A percentile compares a stretch with the other conserved stretches of the same genome.
Conservation (phyloP, 2,113 vertebrate genomes). For the Ailuropoda melanoleuca region DNA sequence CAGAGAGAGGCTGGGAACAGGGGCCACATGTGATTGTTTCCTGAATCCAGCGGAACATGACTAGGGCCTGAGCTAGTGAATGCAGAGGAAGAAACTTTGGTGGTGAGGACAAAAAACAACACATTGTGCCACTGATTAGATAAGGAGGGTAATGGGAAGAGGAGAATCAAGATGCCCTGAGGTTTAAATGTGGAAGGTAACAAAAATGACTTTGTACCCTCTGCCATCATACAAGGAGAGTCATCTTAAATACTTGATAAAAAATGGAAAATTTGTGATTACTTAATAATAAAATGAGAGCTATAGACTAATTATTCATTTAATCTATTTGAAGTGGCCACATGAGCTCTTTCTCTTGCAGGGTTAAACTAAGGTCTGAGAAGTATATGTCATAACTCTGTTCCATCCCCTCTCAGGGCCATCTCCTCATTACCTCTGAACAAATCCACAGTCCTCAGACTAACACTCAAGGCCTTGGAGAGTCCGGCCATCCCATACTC, state of each 20-base stretch:
- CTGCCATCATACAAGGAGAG: background rate
- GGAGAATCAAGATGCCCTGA: background rate
- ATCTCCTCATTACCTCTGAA: background rate
- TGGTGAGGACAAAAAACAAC: slow-evolving; percentile 45
- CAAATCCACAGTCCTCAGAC: background rate
- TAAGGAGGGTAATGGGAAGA: background rate
- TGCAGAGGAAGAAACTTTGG: background rate
- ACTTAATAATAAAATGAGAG: slow-evolving; percentile 23
- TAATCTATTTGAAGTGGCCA: background rate
- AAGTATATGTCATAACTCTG: background rate
- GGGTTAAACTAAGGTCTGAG: background rate
- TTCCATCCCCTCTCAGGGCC: background rate
- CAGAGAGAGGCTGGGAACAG: background rate
- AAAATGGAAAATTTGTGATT: background rate
- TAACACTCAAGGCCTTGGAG: background rate
- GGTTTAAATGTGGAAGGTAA: background rate
- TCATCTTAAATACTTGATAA: background rate
- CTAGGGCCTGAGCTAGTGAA: background rate
- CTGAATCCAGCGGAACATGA: background rate
- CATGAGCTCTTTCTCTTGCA: background rate
- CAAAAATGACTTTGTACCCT: background rate
- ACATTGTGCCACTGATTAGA: background rate
- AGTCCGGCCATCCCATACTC: background rate
- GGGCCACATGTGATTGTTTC: background rate
- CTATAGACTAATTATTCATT: background rate